Conservation (phyloP, 2,888 invertebrate genomes). For the Polyploca ridens region DNA sequence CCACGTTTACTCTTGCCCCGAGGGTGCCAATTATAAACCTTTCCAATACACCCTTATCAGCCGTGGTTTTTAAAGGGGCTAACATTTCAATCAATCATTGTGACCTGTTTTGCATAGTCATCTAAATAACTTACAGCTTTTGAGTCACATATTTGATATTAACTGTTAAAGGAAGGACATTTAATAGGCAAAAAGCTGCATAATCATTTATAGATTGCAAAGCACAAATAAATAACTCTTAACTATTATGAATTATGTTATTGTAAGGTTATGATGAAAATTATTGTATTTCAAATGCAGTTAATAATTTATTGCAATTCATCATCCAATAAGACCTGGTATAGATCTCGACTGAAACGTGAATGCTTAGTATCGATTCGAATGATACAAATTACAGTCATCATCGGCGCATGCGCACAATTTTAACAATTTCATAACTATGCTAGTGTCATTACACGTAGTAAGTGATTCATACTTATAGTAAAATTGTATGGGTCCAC, state of each 20-base stretch:
- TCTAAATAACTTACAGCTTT: no score
- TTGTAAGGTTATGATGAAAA: not conserved
- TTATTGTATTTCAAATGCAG: not conserved
- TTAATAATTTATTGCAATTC: conserved; percentile 12
- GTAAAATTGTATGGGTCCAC: conserved; percentile 17
- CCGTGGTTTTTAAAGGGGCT: not conserved
- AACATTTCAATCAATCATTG: not conserved
- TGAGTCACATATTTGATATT: not conserved
- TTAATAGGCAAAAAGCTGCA: no score
- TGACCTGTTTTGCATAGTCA: not conserved
- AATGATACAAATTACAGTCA: conserved; percentile 58
- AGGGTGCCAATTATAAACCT: not conserved
- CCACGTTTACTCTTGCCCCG: conserved; percentile 1
- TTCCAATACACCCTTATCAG: not conserved
- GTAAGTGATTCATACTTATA: conserved; percentile 27
- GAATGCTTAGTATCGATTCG: conserved; percentile 32
- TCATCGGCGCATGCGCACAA: conserved; percentile 55
- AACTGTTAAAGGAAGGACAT: not conserved
- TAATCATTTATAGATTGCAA: not conserved
- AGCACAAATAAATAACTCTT: not conserved
- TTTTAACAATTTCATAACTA: conserved; percentile 55
- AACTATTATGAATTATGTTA: conserved; percentile 4
- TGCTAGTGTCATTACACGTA: conserved; percentile 44
- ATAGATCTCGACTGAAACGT: conserved; percentile 41
- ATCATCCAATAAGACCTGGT: conserved; percentile 12